Evolutionary conservation across 2,888 invertebrate genomes (phyloP).

Genomic region (Diplazon laetatorius): DNA sequence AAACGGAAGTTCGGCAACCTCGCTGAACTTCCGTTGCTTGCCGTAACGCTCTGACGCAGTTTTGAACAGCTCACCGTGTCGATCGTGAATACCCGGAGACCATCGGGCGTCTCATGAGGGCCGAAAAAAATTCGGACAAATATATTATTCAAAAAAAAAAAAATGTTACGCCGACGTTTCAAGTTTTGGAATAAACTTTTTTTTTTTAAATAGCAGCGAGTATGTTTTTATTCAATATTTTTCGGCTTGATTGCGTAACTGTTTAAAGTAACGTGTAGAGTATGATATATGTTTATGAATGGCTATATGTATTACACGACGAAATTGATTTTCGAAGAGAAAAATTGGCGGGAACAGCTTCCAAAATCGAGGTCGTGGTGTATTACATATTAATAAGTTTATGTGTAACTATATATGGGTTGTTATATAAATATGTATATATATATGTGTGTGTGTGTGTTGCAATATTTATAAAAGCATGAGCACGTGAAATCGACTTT

Average conservation of each 20-base stretch:
- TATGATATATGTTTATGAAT: no score
- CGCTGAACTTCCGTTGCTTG: conserved; percentile 22
- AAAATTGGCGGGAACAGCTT: no score
- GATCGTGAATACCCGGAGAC: not conserved
- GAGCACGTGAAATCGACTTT: conserved; percentile 58
- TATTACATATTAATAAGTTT: not conserved
- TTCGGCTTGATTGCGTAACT: not conserved
- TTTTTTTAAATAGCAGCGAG: conserved; percentile 12
- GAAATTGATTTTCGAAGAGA: no score
- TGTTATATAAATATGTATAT: not conserved
- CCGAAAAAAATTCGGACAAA: not conserved
- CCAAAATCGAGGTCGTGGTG: no score
- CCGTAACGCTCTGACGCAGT: not conserved
- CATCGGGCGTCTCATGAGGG: conserved; percentile 17
- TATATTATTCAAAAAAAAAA: not conserved
- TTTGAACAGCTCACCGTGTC: conserved; percentile 18
- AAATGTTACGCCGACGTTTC: conserved; percentile 8
- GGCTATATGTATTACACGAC: not conserved
- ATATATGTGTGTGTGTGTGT: not conserved
- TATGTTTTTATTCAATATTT: not conserved
- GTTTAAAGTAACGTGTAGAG: conserved; percentile 9
- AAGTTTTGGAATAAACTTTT: conserved; percentile 7
- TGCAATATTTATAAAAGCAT: conserved; percentile 35
- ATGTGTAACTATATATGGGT: not conserved
- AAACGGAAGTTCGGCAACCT: not conserved